phyloP scores from a whole-genome alignment of 2,797 vertebrate genomes.

The Pangasius mekongensis region DNA sequence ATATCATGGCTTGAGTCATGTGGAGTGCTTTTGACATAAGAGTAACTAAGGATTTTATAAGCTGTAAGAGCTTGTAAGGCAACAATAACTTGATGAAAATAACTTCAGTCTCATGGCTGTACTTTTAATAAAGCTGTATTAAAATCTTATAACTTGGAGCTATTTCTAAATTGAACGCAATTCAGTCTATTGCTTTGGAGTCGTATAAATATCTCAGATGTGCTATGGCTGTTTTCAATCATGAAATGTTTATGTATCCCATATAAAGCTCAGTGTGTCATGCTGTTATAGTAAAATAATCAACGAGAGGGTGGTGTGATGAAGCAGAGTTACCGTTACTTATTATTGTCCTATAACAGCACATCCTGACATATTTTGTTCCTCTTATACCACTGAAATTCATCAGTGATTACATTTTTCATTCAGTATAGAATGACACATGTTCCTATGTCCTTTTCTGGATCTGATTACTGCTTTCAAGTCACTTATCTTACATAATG shows the following conservation, averaged over 20 bases:
- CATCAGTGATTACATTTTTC: not conserved
- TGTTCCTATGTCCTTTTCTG: not conserved
- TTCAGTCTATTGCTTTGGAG: not conserved
- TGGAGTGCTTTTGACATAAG: not conserved
- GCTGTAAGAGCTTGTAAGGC: not conserved
- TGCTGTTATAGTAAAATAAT: not conserved
- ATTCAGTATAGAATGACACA: not conserved
- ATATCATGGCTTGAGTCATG: not conserved
- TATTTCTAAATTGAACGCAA: not conserved
- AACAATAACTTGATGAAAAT: not conserved
- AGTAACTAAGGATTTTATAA: not conserved
- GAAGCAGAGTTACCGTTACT: not conserved
- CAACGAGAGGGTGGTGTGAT: not conserved
- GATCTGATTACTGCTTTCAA: not conserved
- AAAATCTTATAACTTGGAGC: not conserved
- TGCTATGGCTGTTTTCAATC: not conserved
- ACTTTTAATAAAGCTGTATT: not conserved
- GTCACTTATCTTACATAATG: not conserved
- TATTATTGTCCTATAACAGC: not conserved
- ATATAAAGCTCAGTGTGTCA: not conserved
- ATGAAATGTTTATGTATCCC: not conserved
- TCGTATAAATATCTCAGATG: not conserved
- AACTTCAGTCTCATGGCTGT: not conserved
- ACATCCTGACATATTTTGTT: not conserved
- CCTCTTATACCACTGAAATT: not conserved